Percentiles rank a stretch among this genome's conserved stretches.
phyloP scores from a whole-genome alignment of 2,797 vertebrate genomes.

The Melopsittacus undulatus region DNA sequence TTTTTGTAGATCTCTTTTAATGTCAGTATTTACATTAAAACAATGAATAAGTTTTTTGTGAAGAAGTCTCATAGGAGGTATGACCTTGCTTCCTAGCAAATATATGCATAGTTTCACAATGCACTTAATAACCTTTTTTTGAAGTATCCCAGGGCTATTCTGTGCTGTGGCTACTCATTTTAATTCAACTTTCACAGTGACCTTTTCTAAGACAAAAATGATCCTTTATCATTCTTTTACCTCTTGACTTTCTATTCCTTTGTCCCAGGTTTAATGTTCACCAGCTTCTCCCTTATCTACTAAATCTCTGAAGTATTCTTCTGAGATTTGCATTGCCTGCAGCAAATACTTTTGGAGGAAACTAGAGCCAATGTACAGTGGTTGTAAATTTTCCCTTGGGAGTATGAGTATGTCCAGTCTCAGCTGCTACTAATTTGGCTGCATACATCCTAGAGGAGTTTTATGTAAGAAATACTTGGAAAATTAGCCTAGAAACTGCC shows the following conservation, averaged over 20 bases:
- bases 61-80: not conserved
- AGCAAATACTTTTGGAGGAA: conserved; percentile 14
- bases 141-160: not conserved
- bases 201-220: conserved; percentile 57
- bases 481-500: conserved; percentile 12
- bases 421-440: conserved; percentile 10
- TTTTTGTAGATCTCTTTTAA: not conserved
- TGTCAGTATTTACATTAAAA: not conserved
- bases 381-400: not conserved
- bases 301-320: conserved; percentile 51
- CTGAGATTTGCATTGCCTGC: not conserved
- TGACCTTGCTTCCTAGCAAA: not conserved
- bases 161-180: not conserved
- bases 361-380: not conserved
- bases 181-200: conserved; percentile 30
- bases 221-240: conserved; percentile 7
- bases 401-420: not conserved
- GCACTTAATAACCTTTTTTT: not conserved
- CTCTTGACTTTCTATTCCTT: conserved; percentile 39
- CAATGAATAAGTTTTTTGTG: not conserved
- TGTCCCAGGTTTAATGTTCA: conserved; percentile 55
- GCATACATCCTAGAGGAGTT: not conserved
- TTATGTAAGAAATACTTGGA: not conserved
- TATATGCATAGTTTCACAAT: not conserved
- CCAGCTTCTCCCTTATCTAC: conserved; percentile 10